Percentiles rank a stretch among this genome's conserved stretches.
phyloP scores from a whole-genome alignment of 2,113 vertebrate genomes.

The Chelonoidis abingdonii region DNA sequence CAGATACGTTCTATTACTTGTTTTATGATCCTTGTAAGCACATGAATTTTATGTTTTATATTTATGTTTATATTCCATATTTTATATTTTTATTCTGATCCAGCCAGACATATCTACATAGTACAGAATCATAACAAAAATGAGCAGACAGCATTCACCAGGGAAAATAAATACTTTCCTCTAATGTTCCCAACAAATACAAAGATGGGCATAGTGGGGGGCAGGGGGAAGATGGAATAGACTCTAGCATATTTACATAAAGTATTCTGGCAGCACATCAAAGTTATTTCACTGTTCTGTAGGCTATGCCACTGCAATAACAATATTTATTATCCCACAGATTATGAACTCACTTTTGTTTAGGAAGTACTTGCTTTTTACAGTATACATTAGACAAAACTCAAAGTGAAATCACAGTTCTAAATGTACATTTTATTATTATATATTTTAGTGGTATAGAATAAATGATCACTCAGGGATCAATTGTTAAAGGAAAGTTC shows the following conservation, averaged over 20 bases:
- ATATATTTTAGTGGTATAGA: not conserved
- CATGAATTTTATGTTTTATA: not conserved
- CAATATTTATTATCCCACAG: not conserved
- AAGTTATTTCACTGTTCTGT: not conserved
- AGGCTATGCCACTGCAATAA: not conserved
- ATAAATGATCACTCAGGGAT: not conserved
- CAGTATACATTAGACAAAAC: not conserved
- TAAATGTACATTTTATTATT: not conserved
- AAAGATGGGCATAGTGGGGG: not conserved
- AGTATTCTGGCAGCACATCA: not conserved
- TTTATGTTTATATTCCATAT: not conserved
- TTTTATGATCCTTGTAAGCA: not conserved
- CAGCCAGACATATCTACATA: not conserved
- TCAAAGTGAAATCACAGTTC: not conserved
- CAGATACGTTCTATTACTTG: not conserved
- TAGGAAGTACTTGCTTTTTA: constrained; percentile 3
- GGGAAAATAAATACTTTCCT: not conserved
- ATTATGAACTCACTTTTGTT: not conserved
- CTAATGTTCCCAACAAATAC: not conserved
- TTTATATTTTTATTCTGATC: not conserved
- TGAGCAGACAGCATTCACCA: not conserved
- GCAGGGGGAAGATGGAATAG: not conserved
- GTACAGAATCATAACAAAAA: not conserved
- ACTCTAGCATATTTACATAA: not conserved
- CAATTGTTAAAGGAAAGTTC: not conserved